Evolutionary conservation across 35 echinoderm and acorn worm genomes (phyloP).

Genomic region (Ophiothrix spiculata): DNA sequence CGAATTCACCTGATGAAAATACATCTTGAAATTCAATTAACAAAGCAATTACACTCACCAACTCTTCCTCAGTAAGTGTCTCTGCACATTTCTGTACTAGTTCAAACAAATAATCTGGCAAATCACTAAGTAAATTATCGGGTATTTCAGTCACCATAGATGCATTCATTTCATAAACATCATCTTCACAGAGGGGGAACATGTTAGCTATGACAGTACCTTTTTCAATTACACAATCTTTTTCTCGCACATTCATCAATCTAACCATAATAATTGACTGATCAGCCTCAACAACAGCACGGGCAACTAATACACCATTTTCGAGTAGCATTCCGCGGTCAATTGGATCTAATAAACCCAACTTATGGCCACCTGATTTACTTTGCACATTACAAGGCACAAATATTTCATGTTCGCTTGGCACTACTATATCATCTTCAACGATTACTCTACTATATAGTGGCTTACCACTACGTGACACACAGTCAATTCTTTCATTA

Average conservation of each 20-base stretch:
- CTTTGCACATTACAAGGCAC: background rate
- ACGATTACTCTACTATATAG: background rate
- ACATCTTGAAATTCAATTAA: conserved; percentile 32
- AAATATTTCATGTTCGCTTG: background rate
- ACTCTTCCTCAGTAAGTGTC: background rate
- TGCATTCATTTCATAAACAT: background rate
- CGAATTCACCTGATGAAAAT: conserved; percentile 46
- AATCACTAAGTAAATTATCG: background rate
- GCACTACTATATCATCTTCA: background rate
- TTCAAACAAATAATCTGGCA: conserved; percentile 35
- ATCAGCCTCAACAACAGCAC: background rate
- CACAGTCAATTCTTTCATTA: background rate
- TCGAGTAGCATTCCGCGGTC: background rate
- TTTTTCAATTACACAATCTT: background rate
- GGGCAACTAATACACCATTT: background rate
- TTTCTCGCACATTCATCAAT: background rate
- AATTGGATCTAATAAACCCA: conserved; percentile 11
- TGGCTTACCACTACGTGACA: background rate
- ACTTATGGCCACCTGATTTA: background rate
- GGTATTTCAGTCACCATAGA: background rate
- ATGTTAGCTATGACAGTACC: background rate
- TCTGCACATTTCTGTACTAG: conserved; percentile 1
- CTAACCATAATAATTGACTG: background rate
- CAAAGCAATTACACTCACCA: background rate
- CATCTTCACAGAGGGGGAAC: background rate